A percentile compares a stretch with the other conserved stretches of the same genome.
Conservation (phyloP, 2,888 invertebrate genomes). For the Oxycera nigricornis region DNA sequence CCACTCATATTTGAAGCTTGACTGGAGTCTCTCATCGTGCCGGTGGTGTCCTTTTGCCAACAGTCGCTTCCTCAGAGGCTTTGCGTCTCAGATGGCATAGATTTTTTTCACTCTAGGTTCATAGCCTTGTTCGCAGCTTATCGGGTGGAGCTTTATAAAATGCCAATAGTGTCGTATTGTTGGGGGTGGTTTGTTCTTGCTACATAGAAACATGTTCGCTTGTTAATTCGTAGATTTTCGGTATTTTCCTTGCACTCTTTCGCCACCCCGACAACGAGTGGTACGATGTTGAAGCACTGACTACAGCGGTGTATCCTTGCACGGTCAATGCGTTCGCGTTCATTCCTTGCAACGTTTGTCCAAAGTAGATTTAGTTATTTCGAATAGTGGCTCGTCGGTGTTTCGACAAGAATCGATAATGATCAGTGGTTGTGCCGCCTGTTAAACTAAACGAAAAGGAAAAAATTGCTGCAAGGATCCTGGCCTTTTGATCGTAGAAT, state of each 20-base stretch:
- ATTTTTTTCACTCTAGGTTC: slow-evolving; percentile 3
- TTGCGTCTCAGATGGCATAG: slow-evolving; percentile 26
- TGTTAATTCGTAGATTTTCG: slow-evolving; percentile 3
- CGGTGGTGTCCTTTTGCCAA: slow-evolving; percentile 35
- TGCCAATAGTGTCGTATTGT: slow-evolving; percentile 16
- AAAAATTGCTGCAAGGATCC: background rate
- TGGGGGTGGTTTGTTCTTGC: slow-evolving; percentile 5
- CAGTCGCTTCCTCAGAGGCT: background rate
- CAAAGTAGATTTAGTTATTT: slow-evolving; percentile 25
- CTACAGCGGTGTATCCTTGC: slow-evolving; percentile 33
- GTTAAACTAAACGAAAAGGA: background rate
- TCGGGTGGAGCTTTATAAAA: slow-evolving; percentile 21
- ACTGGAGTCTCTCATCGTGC: slow-evolving; percentile 16
- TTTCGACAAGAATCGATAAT: slow-evolving; percentile 6
- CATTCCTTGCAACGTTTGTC: slow-evolving; percentile 1
- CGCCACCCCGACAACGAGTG: slow-evolving; percentile 2
- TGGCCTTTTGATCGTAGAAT: background rate
- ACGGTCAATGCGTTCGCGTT: slow-evolving; percentile 38
- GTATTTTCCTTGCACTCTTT: slow-evolving; percentile 12
- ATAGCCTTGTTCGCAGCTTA: slow-evolving; percentile 20
- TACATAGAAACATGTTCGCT: background rate
- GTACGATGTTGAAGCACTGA: background rate
- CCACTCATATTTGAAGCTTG: slow-evolving; percentile 24
- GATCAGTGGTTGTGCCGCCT: background rate
- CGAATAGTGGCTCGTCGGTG: slow-evolving; percentile 11